These are phyloP conservation scores for Brachypteracias leptosomus DNA, from an alignment of 2,113 vertebrate genomes.

Conservation along the genomic window DNA sequence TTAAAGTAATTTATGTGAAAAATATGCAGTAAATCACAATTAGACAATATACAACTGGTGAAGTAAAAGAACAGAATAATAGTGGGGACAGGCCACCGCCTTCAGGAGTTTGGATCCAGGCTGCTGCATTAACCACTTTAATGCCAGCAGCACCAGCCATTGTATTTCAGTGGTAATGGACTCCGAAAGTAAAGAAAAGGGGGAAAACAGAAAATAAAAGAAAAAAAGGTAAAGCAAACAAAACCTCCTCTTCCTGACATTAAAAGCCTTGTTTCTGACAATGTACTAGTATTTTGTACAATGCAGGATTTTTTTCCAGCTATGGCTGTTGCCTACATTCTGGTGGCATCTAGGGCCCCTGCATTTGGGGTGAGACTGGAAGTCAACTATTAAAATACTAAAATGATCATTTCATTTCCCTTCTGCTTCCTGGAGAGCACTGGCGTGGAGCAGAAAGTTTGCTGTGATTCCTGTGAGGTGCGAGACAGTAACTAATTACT, in stretches of 20 bases:
- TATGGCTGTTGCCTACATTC: neutral
- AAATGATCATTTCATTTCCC: neutral
- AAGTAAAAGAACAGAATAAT: neutral
- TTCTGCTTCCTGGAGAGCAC: neutral
- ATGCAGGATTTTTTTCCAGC: neutral
- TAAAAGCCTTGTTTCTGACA: neutral
- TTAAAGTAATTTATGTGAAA: slow-evolving; percentile 20
- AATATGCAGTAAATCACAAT: slow-evolving; percentile 2
- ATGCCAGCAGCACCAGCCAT: neutral
- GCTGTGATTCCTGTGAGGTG: neutral
- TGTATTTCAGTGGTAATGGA: neutral
- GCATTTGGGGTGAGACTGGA: neutral
- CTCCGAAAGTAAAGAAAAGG: neutral
- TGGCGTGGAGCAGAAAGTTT: neutral
- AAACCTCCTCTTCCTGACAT: neutral
- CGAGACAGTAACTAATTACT: slow-evolving; percentile 9
- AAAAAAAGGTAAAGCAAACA: neutral
- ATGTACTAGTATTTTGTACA: neutral
- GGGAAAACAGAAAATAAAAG: no score
- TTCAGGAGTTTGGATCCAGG: neutral
- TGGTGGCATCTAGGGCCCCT: neutral
- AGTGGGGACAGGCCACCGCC: neutral
- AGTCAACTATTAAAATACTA: neutral
- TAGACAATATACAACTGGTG: neutral
- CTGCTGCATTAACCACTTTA: neutral